These are phyloP conservation scores for Deilephila elpenor DNA, from an alignment of 2,888 invertebrate species.

Conservation along the genomic window DNA sequence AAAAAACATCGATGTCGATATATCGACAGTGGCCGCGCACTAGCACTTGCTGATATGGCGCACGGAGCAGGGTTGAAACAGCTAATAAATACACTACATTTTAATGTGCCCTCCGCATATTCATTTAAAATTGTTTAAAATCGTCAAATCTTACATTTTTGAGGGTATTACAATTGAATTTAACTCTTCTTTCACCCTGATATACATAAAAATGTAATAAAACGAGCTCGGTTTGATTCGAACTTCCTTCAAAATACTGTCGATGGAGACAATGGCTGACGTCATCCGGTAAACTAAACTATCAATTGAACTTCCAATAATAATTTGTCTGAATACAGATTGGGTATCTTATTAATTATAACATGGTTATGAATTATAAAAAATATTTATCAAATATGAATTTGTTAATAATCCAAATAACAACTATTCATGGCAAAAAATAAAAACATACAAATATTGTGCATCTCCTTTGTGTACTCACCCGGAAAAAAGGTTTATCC, in stretches of 20 bases:
- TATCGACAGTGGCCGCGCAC: constrained; percentile 54
- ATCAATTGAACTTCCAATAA: constrained; percentile 28
- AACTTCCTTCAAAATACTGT: constrained; percentile 39
- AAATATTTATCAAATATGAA: background rate
- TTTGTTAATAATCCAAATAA: background rate
- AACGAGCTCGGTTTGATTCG: constrained; percentile 37
- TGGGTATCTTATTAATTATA: constrained; percentile 15
- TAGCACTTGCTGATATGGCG: constrained; percentile 66
- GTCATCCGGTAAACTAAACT: constrained; percentile 54
- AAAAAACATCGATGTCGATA: constrained; percentile 56
- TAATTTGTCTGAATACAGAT: background rate
- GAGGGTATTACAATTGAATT: background rate
- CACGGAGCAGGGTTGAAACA: constrained; percentile 44
- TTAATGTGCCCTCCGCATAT: constrained; percentile 6
- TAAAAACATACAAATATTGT: background rate
- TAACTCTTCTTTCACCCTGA: background rate
- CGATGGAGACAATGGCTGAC: constrained; percentile 64
- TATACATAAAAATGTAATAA: constrained; percentile 12
- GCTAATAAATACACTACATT: constrained; percentile 36
- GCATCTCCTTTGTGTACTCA: constrained; percentile 44
- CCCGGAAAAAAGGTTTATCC: constrained; percentile 80
- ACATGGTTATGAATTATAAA: background rate
- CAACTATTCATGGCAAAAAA: background rate
- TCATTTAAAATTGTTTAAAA: background rate
- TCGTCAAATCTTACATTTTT: background rate